Percentiles rank a stretch among this genome's conserved stretches.
These are phyloP conservation scores for Corynorhinus townsendii DNA, from an alignment of 2,113 vertebrate species.

Conservation along the genomic window DNA sequence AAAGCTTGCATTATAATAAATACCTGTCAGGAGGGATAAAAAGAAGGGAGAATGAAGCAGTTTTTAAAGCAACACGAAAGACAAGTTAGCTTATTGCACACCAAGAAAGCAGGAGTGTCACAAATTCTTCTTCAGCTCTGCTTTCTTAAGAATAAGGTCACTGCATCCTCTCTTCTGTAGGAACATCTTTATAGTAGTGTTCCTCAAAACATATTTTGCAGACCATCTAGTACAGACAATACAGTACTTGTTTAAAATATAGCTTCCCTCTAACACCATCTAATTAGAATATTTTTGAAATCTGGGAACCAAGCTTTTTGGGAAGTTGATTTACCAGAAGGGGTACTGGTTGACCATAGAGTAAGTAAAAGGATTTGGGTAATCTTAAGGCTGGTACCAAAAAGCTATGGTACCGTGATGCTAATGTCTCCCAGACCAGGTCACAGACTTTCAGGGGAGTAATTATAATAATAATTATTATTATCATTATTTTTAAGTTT, in stretches of 20 bases:
- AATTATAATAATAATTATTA: not conserved
- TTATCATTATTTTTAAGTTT: not conserved
- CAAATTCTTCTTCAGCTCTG: not conserved
- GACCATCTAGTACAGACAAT: not conserved
- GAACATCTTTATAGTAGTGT: not conserved
- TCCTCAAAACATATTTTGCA: not conserved
- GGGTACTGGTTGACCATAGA: not conserved
- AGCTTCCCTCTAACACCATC: not conserved
- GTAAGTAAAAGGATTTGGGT: not conserved
- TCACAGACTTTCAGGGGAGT: not conserved
- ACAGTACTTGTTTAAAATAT: not conserved
- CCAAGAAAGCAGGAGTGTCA: not conserved
- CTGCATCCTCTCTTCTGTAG: not conserved
- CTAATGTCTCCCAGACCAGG: not conserved
- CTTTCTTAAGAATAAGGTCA: not conserved
- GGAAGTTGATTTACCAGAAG: not conserved
- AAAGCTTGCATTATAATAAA: not conserved
- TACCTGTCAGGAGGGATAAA: too few species aligned
- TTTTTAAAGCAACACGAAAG: not conserved
- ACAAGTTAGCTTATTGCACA: not conserved
- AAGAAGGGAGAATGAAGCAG: not conserved
- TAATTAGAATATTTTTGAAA: not conserved
- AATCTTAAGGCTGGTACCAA: not conserved
- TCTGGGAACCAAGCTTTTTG: not conserved
- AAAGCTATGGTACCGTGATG: not conserved